Conservation (phyloP, 2,797 vertebrate species). For the Myiotriccus ornatus region DNA sequence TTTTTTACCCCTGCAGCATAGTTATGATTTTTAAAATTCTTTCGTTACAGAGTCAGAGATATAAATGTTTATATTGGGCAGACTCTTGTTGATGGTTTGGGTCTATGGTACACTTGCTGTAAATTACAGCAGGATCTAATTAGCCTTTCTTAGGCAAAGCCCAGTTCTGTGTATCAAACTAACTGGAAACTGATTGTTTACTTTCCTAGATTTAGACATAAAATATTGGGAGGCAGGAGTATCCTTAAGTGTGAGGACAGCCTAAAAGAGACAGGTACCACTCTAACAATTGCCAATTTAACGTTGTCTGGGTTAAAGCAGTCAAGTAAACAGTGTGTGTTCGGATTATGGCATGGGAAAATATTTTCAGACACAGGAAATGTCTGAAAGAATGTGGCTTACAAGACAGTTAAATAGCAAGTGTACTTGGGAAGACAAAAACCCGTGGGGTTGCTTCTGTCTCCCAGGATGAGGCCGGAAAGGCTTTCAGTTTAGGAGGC, state of each 20-base stretch:
- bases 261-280: background rate
- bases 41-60: background rate
- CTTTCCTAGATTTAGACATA: background rate
- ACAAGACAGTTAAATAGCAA: background rate
- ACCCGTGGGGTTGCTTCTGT: fast-evolving
- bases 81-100: background rate
- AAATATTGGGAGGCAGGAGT: background rate
- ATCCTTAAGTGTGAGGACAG: background rate
- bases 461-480: background rate
- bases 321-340: background rate
- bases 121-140: background rate
- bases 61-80: background rate
- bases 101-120: background rate
- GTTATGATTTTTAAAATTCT: background rate
- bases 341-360: background rate
- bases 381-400: background rate
- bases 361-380: background rate
- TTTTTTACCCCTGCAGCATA: background rate
- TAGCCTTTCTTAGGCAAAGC: background rate
- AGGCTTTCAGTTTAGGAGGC: background rate
- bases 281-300: background rate
- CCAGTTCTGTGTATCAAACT: background rate
- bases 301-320: background rate
- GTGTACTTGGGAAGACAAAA: background rate
- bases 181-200: background rate